These are phyloP conservation scores for Andrena cerasifolii DNA, from an alignment of 1,140 invertebrate species.

Conservation along the genomic window DNA sequence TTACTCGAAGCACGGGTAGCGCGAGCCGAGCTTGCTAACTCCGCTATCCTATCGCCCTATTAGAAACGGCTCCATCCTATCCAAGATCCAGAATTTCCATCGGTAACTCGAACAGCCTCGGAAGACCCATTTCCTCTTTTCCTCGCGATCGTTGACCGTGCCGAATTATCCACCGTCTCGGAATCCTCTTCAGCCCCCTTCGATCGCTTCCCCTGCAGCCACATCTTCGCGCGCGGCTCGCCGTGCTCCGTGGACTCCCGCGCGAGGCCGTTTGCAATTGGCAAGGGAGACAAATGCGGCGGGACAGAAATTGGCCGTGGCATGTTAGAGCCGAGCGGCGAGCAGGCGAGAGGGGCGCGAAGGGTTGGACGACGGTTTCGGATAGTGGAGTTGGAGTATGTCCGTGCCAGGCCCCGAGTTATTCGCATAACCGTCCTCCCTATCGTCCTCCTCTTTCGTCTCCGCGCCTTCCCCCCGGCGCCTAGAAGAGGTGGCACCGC, in stretches of 20 bases:
- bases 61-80: too few species aligned
- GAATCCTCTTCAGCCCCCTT: slow-evolving; percentile 48
- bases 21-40: too few species aligned
- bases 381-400: slow-evolving; percentile 49
- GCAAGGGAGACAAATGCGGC: slow-evolving; percentile 78
- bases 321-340: slow-evolving; percentile 54
- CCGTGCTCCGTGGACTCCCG: slow-evolving; percentile 37
- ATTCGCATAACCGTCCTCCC: slow-evolving; percentile 68
- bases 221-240: slow-evolving; percentile 24
- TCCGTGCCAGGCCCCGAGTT: slow-evolving; percentile 73
- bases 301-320: slow-evolving; percentile 78
- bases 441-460: slow-evolving; percentile 45
- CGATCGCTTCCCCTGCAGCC: slow-evolving; percentile 24
- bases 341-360: slow-evolving; percentile 5
- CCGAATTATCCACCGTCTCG: slow-evolving; percentile 52
- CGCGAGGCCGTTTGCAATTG: slow-evolving; percentile 70
- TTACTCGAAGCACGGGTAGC: too few species aligned
- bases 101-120: too few species aligned
- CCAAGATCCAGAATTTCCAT: too few species aligned
- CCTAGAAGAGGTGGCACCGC: background rate
- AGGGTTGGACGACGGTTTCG: slow-evolving; percentile 40
- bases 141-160: slow-evolving; percentile 65
- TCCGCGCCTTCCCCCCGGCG: background rate
- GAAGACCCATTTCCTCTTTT: too few species aligned
- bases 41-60: too few species aligned